Evolutionary conservation across 2,113 vertebrate species (phyloP).

Genomic region (Microcebus ravelobensis): DNA sequence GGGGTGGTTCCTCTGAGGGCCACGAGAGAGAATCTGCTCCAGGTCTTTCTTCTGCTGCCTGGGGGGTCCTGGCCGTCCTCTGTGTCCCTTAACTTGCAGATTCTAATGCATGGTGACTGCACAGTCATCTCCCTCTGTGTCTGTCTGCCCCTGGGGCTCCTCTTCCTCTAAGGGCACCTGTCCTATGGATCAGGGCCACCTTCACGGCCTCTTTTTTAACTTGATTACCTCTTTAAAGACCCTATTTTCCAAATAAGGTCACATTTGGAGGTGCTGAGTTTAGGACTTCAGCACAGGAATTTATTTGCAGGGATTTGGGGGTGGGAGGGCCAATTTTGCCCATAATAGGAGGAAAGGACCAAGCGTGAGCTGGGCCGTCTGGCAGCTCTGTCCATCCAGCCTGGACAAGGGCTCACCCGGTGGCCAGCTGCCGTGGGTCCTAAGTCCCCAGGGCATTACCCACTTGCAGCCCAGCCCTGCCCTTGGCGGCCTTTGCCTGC

Average conservation of each 20-base stretch:
- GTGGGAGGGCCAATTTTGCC: rapidly evolving
- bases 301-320: too few relatives aligned
- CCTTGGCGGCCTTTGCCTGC: neutral
- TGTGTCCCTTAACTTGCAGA: neutral
- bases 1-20: neutral
- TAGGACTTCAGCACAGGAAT: neutral
- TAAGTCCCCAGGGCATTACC: neutral
- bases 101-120: neutral
- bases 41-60: neutral
- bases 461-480: neutral
- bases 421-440: rapidly evolving
- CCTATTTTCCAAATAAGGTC: neutral
- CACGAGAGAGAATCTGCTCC: neutral
- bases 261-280: neutral
- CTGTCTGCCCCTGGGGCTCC: neutral
- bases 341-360: neutral
- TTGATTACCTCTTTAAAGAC: neutral
- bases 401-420: rapidly evolving
- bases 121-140: rapidly evolving
- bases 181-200: neutral
- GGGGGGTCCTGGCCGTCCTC: too few relatives aligned
- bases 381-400: neutral
- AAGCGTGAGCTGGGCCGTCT: neutral
- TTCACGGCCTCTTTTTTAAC: neutral
- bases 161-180: neutral